These are phyloP conservation scores for Beris chalybata DNA, from an alignment of 2,888 invertebrate genomes.

Conservation along the genomic window DNA sequence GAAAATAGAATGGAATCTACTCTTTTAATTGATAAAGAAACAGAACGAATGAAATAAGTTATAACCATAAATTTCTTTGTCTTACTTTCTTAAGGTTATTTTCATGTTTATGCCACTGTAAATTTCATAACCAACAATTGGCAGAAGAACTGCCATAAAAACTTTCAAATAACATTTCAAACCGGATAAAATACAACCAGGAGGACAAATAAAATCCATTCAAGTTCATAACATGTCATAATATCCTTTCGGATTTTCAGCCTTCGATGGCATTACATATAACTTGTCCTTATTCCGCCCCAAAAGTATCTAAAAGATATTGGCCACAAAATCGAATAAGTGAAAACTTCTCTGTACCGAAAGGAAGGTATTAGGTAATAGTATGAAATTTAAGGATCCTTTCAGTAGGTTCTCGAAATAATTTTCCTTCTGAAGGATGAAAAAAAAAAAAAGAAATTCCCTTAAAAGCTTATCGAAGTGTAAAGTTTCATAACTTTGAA, in stretches of 20 bases:
- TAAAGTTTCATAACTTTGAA: constrained; percentile 39
- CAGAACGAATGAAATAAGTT: no score
- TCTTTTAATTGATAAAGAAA: no score
- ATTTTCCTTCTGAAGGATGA: no score
- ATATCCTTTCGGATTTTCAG: constrained; percentile 9
- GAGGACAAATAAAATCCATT: constrained; percentile 10
- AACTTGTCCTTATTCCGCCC: neutral
- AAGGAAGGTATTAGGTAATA: constrained; percentile 1
- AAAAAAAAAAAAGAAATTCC: constrained; percentile 13
- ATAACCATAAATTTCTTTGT: no score
- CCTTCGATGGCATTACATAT: neutral
- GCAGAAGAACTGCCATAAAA: constrained; percentile 21
- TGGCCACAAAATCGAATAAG: constrained; percentile 24
- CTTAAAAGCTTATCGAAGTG: constrained; percentile 36
- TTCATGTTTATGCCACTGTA: neutral
- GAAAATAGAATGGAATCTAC: no score
- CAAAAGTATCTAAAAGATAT: constrained; percentile 17
- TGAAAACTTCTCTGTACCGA: constrained; percentile 13
- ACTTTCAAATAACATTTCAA: constrained; percentile 24
- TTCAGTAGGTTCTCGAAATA: no score
- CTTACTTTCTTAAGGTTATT: no score
- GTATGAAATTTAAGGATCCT: no score
- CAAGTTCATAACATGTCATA: constrained; percentile 24
- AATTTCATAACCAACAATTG: constrained; percentile 24
- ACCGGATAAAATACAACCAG: constrained; percentile 1